Base-by-base conservation (phyloP, 2,113 vertebrate species). In the Grammomys dolichurus region DNA sequence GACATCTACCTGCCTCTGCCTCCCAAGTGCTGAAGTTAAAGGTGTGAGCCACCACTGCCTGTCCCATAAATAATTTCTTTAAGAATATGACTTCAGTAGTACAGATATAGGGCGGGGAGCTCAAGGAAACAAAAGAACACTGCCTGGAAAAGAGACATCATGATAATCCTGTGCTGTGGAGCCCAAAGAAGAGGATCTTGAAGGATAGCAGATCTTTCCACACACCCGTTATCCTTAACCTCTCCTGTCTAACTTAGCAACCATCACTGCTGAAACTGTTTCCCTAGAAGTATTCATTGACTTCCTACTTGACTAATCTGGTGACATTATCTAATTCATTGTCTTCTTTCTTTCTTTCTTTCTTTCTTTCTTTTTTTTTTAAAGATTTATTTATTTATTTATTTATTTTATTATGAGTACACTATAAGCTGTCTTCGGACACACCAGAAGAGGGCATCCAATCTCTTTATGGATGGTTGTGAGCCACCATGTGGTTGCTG, bases 81-180 rank as follows among this genome's bases (percentile, higher is more conserved):
- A 78, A 82, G 10, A 84, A 28, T 84, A 63, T 43, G 43, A 28
- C 40, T 72, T 88, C 43, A 46, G 2, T 86, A 67, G 63, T 86
- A 48, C 82, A 75, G 84, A 33, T 70, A 1, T 40, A 70, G 56
- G 95, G 24, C 31, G 16, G 40, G 56, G 46, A 96, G 28, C 28
- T 48, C 54, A 72, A 63, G 60, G 70, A 96, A 12, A 84, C 78
- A n/a, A 92, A 87, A 69, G 54, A 81, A 20, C 40, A 70, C 92
- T 95, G 51, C 51, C 87, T 95, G n/a, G 81, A 92, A 94, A 90
- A 58, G 48, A 33, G 81, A 76, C 20, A 65, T 72, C 33, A 31
- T 31, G 40, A 16, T 60, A 40, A 40, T 13, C n/a, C 12, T 40
- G 67, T 46, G 63, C 43, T 33, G 4, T 67, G 63, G 43, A 31